Percentiles rank a stretch among this genome's conserved stretches.
phyloP scores from a whole-genome alignment of 2,797 vertebrate genomes.

The Crocidura indochinensis region DNA sequence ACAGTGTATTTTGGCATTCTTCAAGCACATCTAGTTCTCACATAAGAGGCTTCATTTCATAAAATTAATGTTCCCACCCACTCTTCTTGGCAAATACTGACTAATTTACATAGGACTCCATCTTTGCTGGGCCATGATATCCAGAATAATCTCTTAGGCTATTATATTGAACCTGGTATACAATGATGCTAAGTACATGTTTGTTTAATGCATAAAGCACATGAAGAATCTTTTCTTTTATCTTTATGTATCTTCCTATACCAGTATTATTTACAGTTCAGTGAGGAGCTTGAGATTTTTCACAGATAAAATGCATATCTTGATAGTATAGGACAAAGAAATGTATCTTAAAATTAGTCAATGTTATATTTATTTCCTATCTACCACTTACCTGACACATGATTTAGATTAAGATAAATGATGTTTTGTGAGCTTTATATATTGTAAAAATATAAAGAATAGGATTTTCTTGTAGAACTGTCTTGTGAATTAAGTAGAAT shows the following conservation, averaged over 20 bases:
- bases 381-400: background rate
- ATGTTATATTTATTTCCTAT: slow-evolving; percentile 21
- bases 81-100: background rate
- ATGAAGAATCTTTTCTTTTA: slow-evolving; percentile 11
- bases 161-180: background rate
- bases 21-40: slow-evolving; percentile 12
- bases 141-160: background rate
- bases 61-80: background rate
- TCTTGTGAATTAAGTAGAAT: slow-evolving; percentile 12
- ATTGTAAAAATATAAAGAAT: slow-evolving; percentile 40
- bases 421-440: background rate
- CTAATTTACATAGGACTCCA: too few species aligned
- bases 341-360: slow-evolving; percentile 32
- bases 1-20: background rate
- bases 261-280: background rate
- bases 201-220: slow-evolving; percentile 23
- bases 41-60: background rate
- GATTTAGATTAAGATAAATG: too few species aligned
- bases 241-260: too few species aligned
- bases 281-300: background rate
- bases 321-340: background rate
- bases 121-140: background rate
- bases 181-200: background rate
- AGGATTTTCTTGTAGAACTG: background rate
- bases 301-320: background rate